Percentiles rank a stretch among this genome's conserved stretches.
These are phyloP conservation scores for Cynaeus angustus DNA, from an alignment of 2,888 invertebrate species.

Conservation along the genomic window DNA sequence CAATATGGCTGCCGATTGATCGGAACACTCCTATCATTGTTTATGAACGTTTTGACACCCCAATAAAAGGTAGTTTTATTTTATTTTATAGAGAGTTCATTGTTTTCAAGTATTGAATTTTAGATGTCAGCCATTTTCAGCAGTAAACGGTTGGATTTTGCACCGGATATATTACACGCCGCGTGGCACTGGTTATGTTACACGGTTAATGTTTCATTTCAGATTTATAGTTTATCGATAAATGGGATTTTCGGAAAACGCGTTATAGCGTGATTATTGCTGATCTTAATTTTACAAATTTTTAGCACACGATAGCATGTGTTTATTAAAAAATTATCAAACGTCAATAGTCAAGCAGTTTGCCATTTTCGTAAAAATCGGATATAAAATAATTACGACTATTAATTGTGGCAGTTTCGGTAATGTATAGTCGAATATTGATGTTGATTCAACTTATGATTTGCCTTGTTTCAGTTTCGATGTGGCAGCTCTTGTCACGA, in stretches of 20 bases:
- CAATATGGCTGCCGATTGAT: conserved; percentile 55
- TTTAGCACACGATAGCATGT: not conserved
- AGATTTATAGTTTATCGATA: conserved; percentile 41
- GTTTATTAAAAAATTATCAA: no score
- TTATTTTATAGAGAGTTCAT: conserved; percentile 50
- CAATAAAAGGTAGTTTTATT: conserved; percentile 52
- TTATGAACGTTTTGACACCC: conserved; percentile 63
- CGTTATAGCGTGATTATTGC: conserved; percentile 20
- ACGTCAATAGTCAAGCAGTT: no score
- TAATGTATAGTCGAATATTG: conserved; percentile 13
- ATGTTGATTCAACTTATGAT: conserved; percentile 8
- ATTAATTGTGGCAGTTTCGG: conserved; percentile 12
- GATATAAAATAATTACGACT: not conserved
- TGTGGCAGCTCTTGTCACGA: conserved; percentile 20
- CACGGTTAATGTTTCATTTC: conserved; percentile 39
- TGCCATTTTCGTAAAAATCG: no score
- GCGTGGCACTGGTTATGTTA: conserved; percentile 28
- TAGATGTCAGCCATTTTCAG: conserved; percentile 45
- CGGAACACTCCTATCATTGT: conserved; percentile 62
- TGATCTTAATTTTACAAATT: conserved; percentile 30
- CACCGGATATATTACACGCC: conserved; percentile 34
- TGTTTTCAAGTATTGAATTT: conserved; percentile 49
- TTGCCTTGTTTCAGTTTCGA: conserved; percentile 14
- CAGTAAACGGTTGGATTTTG: conserved; percentile 42
- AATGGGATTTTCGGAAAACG: conserved; percentile 6